Evolutionary conservation across 2,888 invertebrate species (phyloP).

Genomic region (Atethmia centrago): DNA sequence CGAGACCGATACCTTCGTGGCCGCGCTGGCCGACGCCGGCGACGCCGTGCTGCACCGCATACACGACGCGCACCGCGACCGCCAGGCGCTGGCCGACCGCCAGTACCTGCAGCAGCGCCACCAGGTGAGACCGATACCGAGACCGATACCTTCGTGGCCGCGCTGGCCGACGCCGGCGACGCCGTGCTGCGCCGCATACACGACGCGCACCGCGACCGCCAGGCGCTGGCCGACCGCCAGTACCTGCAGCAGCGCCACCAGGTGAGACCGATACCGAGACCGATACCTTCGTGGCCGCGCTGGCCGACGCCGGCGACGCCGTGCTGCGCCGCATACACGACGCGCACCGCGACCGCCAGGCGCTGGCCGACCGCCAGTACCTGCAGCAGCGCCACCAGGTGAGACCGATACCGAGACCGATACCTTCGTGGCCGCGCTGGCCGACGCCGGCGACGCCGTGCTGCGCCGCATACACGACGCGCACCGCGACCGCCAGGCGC

Average conservation of each 20-base stretch:
- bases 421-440: too few relatives aligned
- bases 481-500: too few relatives aligned
- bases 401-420: neutral
- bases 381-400: constrained; percentile 98
- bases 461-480: too few relatives aligned
- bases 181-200: too few relatives aligned
- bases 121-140: constrained; percentile 87
- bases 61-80: constrained; percentile 97
- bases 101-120: constrained; percentile 99
- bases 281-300: constrained; percentile 94
- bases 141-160: too few relatives aligned
- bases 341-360: constrained; percentile 97
- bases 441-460: too few relatives aligned
- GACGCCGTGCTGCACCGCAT: constrained; percentile 96
- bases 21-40: constrained; percentile 96
- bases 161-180: too few relatives aligned
- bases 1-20: constrained; percentile 91
- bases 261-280: neutral
- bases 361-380: constrained; percentile 97
- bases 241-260: too few relatives aligned
- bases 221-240: too few relatives aligned
- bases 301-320: constrained; percentile 97
- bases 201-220: too few relatives aligned
- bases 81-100: constrained; percentile 97
- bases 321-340: constrained; percentile 96